A percentile compares a stretch with the other conserved stretches of the same genome.
phyloP scores from a whole-genome alignment of 1,140 invertebrate genomes.

The Bombus superbus region DNA sequence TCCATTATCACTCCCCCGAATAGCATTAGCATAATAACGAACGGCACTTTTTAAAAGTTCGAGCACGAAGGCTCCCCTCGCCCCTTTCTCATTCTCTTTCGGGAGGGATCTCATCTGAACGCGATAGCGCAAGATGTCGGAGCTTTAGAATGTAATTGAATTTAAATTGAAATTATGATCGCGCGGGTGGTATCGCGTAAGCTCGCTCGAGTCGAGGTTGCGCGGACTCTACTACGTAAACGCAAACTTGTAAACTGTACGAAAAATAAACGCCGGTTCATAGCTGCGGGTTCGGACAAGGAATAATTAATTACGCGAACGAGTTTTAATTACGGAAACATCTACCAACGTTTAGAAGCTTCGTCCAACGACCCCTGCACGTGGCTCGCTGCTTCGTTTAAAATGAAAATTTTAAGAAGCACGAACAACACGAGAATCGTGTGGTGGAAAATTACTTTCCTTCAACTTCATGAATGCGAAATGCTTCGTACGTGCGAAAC shows the following conservation, averaged over 20 bases:
- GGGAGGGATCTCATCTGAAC: constrained; percentile 16
- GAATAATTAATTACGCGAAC: background rate
- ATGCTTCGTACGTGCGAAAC: background rate
- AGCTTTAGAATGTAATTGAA: constrained; percentile 49
- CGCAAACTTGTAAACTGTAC: background rate
- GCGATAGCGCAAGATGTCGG: constrained; percentile 21
- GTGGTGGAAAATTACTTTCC: background rate
- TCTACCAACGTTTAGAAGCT: background rate
- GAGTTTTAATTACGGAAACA: background rate
- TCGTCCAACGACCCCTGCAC: background rate
- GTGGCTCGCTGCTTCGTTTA: background rate
- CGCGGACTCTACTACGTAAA: background rate
- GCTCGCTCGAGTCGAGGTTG: background rate
- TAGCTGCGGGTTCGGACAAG: too few relatives aligned
- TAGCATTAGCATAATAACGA: constrained; percentile 75
- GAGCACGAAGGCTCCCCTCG: background rate
- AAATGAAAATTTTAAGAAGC: background rate
- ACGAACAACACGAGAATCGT: background rate
- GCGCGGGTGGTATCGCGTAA: background rate
- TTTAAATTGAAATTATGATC: constrained; percentile 48
- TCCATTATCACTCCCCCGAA: constrained; percentile 71
- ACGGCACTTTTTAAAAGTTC: constrained; percentile 52
- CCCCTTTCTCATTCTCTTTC: background rate
- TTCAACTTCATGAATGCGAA: background rate
- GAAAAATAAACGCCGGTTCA: background rate